Base-by-base conservation (phyloP, 2,113 vertebrate genomes). In the Lagenorhynchus albirostris region DNA sequence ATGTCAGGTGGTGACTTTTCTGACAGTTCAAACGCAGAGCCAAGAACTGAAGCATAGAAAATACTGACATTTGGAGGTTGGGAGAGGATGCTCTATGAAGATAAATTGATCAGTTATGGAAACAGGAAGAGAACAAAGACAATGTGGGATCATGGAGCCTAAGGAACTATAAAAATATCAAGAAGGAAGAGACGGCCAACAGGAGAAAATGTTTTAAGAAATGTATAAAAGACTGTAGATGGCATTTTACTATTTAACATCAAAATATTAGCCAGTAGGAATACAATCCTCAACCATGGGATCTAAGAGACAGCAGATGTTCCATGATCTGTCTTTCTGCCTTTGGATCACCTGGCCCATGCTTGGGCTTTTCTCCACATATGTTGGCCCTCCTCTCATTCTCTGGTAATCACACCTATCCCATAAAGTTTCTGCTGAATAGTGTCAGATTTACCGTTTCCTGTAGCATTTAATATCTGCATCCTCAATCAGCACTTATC, bases 381-480 rank as follows among this genome's bases (percentile, higher is more conserved):
- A 86, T 58, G n/a, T 74, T 53, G 76, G 58, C 26, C 68, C 50
- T 91, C 77, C 91, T 60, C n/a, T 93, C 58, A 87, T 76, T 92
- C 50, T 87, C 50, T 70, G 20, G 68, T 74, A 96, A 96, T 41
- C 31, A 70, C n/a, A 63, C 58, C 73, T 92, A 76, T 21, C 58
- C 20, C 67, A 74, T 92, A 90, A 89, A 83, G 23, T n/a, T 89
- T 71, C 62, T 65, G 55, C 89, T 25, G 73, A 74, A 58, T 29
- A 74, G 50, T 53, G 60, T 95, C 85, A 94, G 74, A 94, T 94
- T 95, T 95, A 96, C 55, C 53, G 68, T 92, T 97, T 97, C 89
- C 86, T 89, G 79, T 83, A 79, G 53, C 68, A 87, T 82, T 93
- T 97, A 93, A 74, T 96, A 89, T 86, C 73, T 89, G 79, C 15